phyloP scores from a whole-genome alignment of 2,113 vertebrate genomes.

The Pomatorhinus ruficollis region DNA sequence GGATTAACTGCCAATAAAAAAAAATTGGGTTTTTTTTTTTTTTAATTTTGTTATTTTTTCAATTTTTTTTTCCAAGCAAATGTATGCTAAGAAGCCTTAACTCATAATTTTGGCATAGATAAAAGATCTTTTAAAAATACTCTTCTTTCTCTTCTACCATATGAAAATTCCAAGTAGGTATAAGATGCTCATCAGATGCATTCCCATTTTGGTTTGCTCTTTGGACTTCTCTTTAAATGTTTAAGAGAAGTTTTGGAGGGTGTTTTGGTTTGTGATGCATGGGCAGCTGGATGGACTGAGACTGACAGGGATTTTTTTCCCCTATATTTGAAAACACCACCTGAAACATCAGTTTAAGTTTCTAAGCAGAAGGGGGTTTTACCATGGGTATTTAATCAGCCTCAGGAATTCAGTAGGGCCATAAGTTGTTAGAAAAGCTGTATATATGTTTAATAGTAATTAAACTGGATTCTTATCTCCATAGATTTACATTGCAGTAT shows the following conservation, averaged over 20 bases:
- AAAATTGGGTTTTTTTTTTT: accelerated
- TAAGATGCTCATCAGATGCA: not conserved
- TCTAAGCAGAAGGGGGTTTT: not conserved
- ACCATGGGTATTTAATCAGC: not conserved
- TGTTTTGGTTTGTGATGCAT: not conserved
- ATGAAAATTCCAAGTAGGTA: not conserved
- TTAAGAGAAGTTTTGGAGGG: not conserved
- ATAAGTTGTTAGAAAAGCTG: not conserved
- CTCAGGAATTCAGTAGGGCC: not conserved
- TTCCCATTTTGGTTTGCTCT: not conserved
- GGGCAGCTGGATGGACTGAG: not conserved
- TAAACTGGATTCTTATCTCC: not conserved
- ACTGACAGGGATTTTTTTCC: not conserved
- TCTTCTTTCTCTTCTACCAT: not conserved
- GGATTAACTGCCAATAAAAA: not conserved
- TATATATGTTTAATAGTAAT: not conserved
- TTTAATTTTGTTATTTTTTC: not conserved
- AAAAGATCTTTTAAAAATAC: not conserved
- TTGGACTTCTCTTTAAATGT: not conserved
- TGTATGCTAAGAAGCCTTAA: not conserved
- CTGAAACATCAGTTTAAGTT: not conserved
- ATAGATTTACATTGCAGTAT: not conserved
- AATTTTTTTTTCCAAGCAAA: not conserved
- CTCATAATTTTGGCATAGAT: not conserved
- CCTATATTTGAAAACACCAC: not conserved